These are phyloP conservation scores for Silurus glanis DNA, from an alignment of 2,113 vertebrate genomes.

Conservation along the genomic window DNA sequence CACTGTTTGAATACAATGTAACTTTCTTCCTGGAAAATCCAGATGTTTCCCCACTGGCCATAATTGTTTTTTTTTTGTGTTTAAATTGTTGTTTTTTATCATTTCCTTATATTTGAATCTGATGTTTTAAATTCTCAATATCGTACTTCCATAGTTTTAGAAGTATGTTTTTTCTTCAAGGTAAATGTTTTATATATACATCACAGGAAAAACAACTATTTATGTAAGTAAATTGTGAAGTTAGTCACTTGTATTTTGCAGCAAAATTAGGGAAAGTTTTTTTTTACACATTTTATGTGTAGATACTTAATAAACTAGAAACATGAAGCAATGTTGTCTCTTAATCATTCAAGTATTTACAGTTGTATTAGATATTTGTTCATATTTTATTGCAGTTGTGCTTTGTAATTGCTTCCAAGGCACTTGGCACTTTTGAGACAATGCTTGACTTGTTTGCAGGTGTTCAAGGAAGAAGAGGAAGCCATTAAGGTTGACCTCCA, in stretches of 20 bases:
- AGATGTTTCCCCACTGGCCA: too few relatives aligned
- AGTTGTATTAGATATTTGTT: neutral
- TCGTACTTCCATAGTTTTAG: too few relatives aligned
- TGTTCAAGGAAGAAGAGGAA: slow-evolving; percentile 99
- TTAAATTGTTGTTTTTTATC: too few relatives aligned
- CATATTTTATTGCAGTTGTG: neutral
- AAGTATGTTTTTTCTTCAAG: too few relatives aligned
- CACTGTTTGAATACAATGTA: too few relatives aligned
- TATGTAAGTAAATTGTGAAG: too few relatives aligned
- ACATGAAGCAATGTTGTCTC: neutral
- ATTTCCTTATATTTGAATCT: too few relatives aligned
- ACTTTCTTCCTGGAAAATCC: too few relatives aligned
- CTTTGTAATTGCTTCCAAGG: neutral
- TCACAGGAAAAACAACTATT: too few relatives aligned
- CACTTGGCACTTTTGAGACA: neutral
- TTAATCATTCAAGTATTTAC: neutral
- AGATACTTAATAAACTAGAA: neutral
- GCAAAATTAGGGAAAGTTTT: neutral
- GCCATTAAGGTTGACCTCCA: slow-evolving; percentile 99
- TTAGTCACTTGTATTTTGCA: neutral
- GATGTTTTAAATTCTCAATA: too few relatives aligned
- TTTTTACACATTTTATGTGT: neutral
- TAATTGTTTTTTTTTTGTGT: too few relatives aligned
- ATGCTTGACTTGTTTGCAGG: slow-evolving; percentile 70
- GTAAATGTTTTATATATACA: too few relatives aligned